These are phyloP conservation scores for Crocidura indochinensis DNA, from an alignment of 2,797 vertebrate genomes.

Conservation along the genomic window DNA sequence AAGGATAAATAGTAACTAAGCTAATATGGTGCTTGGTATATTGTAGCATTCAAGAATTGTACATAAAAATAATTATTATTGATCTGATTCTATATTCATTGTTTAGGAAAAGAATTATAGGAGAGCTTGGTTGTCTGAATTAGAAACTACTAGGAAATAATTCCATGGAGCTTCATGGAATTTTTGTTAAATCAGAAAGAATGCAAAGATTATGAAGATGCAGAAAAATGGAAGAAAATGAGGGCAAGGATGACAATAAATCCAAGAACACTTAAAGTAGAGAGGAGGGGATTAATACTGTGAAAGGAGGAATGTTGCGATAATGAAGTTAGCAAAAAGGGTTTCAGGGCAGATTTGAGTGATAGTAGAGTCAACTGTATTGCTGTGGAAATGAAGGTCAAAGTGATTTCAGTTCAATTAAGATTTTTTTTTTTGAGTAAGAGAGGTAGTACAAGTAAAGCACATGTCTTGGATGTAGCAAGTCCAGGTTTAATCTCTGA, in stretches of 20 bases:
- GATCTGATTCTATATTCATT: neutral
- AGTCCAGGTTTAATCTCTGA: no score
- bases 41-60: neutral
- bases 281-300: neutral
- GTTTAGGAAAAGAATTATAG: neutral
- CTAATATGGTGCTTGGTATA: neutral
- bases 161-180: neutral
- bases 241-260: neutral
- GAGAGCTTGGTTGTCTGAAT: neutral
- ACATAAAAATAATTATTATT: neutral
- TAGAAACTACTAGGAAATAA: neutral
- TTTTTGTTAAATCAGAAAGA: slow-evolving; percentile 2
- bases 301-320: neutral
- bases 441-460: no score
- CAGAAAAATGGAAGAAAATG: neutral
- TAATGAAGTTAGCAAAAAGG: neutral
- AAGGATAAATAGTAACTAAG: neutral
- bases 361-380: neutral
- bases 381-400: neutral
- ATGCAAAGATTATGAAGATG: neutral
- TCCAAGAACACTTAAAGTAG: neutral
- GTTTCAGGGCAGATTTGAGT: neutral
- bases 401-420: neutral
- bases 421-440: neutral
- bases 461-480: no score